phyloP scores from a whole-genome alignment of 2,888 invertebrate species.

The Oligia fasciuncula region DNA sequence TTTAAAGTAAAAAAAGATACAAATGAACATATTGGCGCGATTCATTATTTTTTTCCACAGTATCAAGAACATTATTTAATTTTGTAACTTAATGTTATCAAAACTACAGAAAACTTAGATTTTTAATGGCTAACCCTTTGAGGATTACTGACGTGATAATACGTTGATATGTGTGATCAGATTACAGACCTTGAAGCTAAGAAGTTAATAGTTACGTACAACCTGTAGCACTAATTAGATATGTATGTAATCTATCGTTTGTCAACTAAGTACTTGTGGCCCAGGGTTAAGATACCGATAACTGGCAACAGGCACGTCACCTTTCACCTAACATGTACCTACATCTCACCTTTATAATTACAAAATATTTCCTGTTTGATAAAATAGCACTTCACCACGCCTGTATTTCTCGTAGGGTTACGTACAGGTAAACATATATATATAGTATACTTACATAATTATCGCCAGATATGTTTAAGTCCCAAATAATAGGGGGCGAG shows the following conservation, averaged over 20 bases:
- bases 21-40: neutral
- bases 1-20: neutral
- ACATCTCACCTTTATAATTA: neutral
- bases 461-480: neutral
- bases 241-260: neutral
- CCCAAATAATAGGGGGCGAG: neutral
- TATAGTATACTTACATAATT: neutral
- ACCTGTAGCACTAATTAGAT: neutral
- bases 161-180: neutral
- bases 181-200: neutral
- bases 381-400: neutral
- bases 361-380: neutral
- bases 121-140: too few relatives aligned
- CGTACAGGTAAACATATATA: neutral
- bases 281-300: conserved; percentile 15
- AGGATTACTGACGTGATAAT: neutral
- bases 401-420: too few relatives aligned
- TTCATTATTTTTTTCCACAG: neutral
- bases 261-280: neutral
- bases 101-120: neutral
- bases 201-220: neutral
- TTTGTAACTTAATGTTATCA: neutral
- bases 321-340: conserved; percentile 2
- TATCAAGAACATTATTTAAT: neutral
- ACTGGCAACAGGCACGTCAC: neutral